Conservation (phyloP, 2,797 vertebrate species). For the Loriculus beryllinus region DNA sequence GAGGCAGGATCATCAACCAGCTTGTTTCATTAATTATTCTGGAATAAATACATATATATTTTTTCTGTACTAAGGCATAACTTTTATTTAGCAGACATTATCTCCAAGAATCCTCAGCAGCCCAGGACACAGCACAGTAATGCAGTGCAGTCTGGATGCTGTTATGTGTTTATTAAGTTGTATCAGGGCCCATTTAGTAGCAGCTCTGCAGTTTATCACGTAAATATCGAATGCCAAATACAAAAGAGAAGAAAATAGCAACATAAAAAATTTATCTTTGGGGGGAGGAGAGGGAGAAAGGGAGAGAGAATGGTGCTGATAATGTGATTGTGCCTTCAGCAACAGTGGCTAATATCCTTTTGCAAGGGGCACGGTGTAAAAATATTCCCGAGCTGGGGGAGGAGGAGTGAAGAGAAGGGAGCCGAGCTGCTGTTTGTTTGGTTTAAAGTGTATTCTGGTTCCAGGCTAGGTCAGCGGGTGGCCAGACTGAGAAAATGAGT, state of each 20-base stretch:
- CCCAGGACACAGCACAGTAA: neutral
- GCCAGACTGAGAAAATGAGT: conserved; percentile 74
- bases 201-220: conserved; percentile 67
- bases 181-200: conserved; percentile 67
- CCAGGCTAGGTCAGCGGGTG: conserved; percentile 71
- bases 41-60: conserved; percentile 12
- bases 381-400: conserved; percentile 41
- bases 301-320: conserved; percentile 56
- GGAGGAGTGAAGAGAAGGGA: conserved; percentile 24
- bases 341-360: conserved; percentile 62
- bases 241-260: conserved; percentile 71
- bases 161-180: conserved; percentile 73
- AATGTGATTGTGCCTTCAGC: conserved; percentile 66
- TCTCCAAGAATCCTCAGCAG: conserved; percentile 26
- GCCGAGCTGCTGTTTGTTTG: conserved; percentile 68
- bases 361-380: conserved; percentile 51
- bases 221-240: conserved; percentile 68
- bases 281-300: conserved; percentile 21
- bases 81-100: conserved; percentile 11
- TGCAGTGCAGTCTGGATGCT: conserved; percentile 9
- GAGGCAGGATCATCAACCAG: neutral
- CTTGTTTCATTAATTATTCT: neutral
- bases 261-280: conserved; percentile 74
- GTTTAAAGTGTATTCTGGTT: conserved; percentile 64
- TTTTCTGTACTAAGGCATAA: neutral